Conservation (phyloP, 2,797 vertebrate genomes). For the Zalophus californianus region DNA sequence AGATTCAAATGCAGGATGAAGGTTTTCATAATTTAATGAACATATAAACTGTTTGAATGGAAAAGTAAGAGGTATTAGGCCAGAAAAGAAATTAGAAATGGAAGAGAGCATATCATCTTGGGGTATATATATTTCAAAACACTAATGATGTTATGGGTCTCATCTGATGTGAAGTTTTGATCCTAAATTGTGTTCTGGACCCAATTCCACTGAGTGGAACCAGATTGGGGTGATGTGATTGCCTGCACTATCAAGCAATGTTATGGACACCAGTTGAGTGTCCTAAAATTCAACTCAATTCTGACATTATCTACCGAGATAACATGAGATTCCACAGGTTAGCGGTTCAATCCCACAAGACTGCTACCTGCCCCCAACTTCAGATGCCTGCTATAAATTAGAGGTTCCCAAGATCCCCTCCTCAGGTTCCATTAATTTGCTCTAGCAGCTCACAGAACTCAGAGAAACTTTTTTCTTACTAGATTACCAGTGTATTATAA, state of each 20-base stretch:
- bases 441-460: neutral
- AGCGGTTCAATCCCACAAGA: neutral
- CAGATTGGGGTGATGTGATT: neutral
- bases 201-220: neutral
- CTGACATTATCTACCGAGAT: neutral
- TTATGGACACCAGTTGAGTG: neutral
- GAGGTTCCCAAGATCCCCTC: neutral
- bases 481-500: neutral
- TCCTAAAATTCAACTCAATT: neutral
- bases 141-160: neutral
- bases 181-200: neutral
- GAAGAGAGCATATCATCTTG: neutral
- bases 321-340: neutral
- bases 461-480: neutral
- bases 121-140: neutral
- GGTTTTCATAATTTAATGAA: neutral
- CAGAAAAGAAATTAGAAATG: neutral
- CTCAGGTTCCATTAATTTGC: neutral
- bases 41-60: neutral
- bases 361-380: neutral
- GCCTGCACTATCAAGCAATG: neutral
- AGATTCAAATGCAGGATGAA: neutral
- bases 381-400: neutral
- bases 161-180: neutral
- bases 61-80: neutral